Percentiles rank a stretch among this genome's conserved stretches.
Evolutionary conservation across 2,797 vertebrate species (phyloP).

Genomic region (Gallinago solitaria): DNA sequence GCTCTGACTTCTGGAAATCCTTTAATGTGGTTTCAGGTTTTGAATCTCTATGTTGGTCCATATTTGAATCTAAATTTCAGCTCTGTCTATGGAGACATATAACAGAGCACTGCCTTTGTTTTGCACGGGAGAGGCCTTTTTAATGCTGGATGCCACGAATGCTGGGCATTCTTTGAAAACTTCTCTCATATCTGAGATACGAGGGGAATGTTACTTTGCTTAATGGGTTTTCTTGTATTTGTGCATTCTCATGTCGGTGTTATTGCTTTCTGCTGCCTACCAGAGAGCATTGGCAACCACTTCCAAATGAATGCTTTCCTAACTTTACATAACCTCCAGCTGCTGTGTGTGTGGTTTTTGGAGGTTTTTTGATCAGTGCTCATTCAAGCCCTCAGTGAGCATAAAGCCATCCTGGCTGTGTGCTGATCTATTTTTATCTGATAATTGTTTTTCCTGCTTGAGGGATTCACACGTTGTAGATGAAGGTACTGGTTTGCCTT

Average conservation of each 20-base stretch:
- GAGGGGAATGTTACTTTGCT: not conserved
- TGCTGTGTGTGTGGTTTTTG: not conserved
- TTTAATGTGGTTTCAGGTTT: not conserved
- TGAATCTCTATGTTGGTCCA: not conserved
- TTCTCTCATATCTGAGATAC: not conserved
- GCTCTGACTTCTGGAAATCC: not conserved
- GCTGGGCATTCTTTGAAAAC: not conserved
- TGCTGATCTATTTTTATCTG: conserved; percentile 41
- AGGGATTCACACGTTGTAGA: conserved; percentile 27
- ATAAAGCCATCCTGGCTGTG: not conserved
- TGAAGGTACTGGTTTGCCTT: conserved; percentile 22
- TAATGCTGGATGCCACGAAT: not conserved
- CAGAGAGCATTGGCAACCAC: not conserved
- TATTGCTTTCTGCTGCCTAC: not conserved
- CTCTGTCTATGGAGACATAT: not conserved
- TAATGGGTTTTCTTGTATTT: not conserved
- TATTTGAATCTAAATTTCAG: not conserved
- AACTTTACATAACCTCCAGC: not conserved
- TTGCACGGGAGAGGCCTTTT: not conserved
- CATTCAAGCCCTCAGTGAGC: not conserved
- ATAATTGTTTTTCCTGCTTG: conserved; percentile 50
- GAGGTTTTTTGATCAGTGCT: not conserved
- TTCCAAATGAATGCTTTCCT: not conserved
- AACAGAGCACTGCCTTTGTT: not conserved
- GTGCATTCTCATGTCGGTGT: not conserved